Evolutionary conservation across 2,888 invertebrate genomes (phyloP).

Genomic region (Noctua comes): DNA sequence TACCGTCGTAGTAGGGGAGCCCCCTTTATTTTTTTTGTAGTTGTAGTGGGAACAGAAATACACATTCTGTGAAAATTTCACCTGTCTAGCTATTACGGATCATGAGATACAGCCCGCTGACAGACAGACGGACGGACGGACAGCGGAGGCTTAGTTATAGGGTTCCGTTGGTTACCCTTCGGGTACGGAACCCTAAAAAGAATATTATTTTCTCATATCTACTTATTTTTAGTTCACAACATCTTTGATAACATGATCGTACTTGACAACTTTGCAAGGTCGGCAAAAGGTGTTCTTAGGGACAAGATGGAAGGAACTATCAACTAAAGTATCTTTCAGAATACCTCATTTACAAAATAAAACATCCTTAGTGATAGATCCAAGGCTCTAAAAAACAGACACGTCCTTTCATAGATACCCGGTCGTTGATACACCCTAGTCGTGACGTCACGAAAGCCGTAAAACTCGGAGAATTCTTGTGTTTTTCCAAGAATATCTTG

Average conservation of each 20-base stretch:
- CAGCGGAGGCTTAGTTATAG: too few species aligned
- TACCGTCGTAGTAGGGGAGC: too few species aligned
- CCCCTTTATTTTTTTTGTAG: too few species aligned
- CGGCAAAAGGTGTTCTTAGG: neutral
- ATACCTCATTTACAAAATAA: conserved; percentile 8
- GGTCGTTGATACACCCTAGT: conserved; percentile 25
- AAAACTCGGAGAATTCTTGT: conserved; percentile 40
- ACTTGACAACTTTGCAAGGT: neutral
- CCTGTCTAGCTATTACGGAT: too few species aligned
- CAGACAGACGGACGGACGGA: too few species aligned
- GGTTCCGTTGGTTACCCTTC: too few species aligned
- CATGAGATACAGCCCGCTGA: too few species aligned
- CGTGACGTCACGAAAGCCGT: conserved; percentile 42
- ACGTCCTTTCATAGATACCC: neutral
- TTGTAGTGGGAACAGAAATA: too few species aligned
- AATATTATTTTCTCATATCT: too few species aligned
- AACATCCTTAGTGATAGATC: neutral
- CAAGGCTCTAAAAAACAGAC: conserved; percentile 12
- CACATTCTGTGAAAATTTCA: too few species aligned
- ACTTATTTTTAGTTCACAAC: neutral
- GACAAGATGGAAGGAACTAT: neutral
- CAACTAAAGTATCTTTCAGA: neutral
- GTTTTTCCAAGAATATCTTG: conserved; percentile 32
- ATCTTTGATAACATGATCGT: neutral
- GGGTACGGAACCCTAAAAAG: too few species aligned